Percentiles rank a stretch among this genome's conserved stretches.
These are phyloP conservation scores for Rugalucina vietnamica DNA, from an alignment of 2,888 invertebrate species.

Conservation along the genomic window DNA sequence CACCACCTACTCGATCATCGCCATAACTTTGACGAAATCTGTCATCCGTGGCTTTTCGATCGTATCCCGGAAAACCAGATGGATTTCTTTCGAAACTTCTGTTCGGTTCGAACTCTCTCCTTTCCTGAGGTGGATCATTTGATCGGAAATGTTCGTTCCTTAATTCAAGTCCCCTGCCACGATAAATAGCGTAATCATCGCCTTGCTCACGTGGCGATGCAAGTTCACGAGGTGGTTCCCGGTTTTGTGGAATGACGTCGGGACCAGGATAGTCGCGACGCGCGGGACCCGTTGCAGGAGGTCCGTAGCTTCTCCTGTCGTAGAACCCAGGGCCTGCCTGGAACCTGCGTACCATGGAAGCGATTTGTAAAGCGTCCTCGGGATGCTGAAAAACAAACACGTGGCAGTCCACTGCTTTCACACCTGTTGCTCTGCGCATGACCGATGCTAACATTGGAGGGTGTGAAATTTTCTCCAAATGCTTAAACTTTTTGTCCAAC, in stretches of 20 bases:
- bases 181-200: conserved; percentile 49
- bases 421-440: conserved; percentile 96
- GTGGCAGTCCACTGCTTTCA: conserved; percentile 99
- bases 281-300: conserved; percentile 32
- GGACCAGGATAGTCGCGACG: conserved; percentile 44
- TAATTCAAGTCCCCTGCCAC: conserved; percentile 58
- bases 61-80: not conserved
- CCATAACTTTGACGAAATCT: not conserved
- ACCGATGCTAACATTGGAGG: conserved; percentile 99
- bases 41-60: not conserved
- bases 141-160: conserved; percentile 66
- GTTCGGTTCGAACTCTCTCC: conserved; percentile 23
- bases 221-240: conserved; percentile 14
- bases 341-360: conserved; percentile 55
- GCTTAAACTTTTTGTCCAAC: conserved; percentile 97
- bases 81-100: conserved; percentile 38
- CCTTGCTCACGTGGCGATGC: conserved; percentile 36
- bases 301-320: conserved; percentile 24
- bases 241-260: conserved; percentile 49
- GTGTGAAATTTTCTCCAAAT: conserved; percentile 95
- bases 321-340: conserved; percentile 53
- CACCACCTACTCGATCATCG: not conserved
- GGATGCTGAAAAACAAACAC: conserved; percentile 91
- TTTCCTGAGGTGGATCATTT: conserved; percentile 7
- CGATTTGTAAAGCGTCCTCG: conserved; percentile 69